Percentiles rank a stretch among this genome's conserved stretches.
Evolutionary conservation across 2,888 invertebrate genomes (phyloP).

Genomic region (Luperina testacea): DNA sequence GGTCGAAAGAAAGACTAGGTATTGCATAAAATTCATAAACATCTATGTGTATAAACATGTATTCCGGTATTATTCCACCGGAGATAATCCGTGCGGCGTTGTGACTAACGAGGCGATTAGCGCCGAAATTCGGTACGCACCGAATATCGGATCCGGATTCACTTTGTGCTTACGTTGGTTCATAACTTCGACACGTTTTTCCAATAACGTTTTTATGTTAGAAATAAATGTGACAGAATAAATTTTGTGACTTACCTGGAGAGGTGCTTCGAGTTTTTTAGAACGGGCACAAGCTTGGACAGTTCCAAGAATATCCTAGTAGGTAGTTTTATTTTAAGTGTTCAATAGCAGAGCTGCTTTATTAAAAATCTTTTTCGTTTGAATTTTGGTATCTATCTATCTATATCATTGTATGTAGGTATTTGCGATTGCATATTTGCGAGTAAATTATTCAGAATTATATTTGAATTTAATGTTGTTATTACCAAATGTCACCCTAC

Average conservation of each 20-base stretch:
- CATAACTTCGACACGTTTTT: slow-evolving; percentile 62
- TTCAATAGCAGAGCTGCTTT: slow-evolving; percentile 26
- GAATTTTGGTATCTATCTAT: not conserved
- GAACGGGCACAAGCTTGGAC: slow-evolving; percentile 24
- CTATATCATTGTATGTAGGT: not conserved
- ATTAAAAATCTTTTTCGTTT: slow-evolving; percentile 34
- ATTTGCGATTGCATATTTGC: not conserved
- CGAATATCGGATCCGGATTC: slow-evolving; percentile 54
- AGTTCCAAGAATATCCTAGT: slow-evolving; percentile 23
- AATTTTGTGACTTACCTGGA: slow-evolving; percentile 51
- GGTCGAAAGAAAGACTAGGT: slow-evolving; percentile 18
- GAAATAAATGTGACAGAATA: slow-evolving; percentile 62
- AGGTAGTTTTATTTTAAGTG: slow-evolving; percentile 41
- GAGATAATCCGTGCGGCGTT: slow-evolving; percentile 65
- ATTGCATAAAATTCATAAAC: slow-evolving; percentile 18
- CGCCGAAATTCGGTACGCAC: slow-evolving; percentile 63
- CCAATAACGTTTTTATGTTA: slow-evolving; percentile 64
- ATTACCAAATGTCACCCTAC: not conserved
- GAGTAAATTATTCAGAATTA: not conserved
- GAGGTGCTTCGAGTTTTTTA: slow-evolving; percentile 51
- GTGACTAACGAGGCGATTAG: slow-evolving; percentile 76
- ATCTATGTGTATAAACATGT: slow-evolving; percentile 5
- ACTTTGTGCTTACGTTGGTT: slow-evolving; percentile 58
- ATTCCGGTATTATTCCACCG: slow-evolving; percentile 59
- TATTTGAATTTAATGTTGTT: not conserved